These are phyloP conservation scores for Lutjanus erythropterus DNA, from an alignment of 2,113 vertebrate genomes.

Conservation along the genomic window DNA sequence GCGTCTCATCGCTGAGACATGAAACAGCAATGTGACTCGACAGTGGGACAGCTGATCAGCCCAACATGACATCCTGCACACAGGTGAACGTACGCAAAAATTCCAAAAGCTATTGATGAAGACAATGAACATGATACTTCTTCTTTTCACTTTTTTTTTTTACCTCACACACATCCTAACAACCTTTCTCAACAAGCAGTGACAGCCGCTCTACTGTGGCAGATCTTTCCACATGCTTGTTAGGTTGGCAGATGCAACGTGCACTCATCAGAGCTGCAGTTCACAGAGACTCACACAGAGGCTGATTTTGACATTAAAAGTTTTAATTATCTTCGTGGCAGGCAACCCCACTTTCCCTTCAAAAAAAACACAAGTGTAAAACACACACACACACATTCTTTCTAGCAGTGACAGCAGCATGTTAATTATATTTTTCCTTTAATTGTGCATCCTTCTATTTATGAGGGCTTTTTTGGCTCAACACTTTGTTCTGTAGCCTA, in stretches of 20 bases:
- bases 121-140: background rate
- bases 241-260: background rate
- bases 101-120: background rate
- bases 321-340: slow-evolving; percentile 35
- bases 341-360: background rate
- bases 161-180: background rate
- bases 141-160: background rate
- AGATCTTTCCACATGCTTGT: background rate
- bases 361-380: background rate
- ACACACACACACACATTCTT: background rate
- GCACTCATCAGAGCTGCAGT: background rate
- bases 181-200: background rate
- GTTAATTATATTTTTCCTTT: slow-evolving; percentile 18
- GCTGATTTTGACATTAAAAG: slow-evolving; percentile 21
- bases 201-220: background rate
- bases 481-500: slow-evolving; percentile 21
- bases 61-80: slow-evolving; percentile 6
- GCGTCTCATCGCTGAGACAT: slow-evolving; percentile 43
- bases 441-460: slow-evolving; percentile 9
- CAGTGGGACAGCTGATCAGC: slow-evolving; percentile 33
- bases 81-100: slow-evolving; percentile 5
- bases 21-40: slow-evolving; percentile 44
- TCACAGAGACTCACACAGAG: background rate
- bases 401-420: background rate
- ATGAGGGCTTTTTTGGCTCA: slow-evolving; percentile 22